Evolutionary conservation across 2,888 invertebrate species (phyloP).

Genomic region (Spicauda simplicius): DNA sequence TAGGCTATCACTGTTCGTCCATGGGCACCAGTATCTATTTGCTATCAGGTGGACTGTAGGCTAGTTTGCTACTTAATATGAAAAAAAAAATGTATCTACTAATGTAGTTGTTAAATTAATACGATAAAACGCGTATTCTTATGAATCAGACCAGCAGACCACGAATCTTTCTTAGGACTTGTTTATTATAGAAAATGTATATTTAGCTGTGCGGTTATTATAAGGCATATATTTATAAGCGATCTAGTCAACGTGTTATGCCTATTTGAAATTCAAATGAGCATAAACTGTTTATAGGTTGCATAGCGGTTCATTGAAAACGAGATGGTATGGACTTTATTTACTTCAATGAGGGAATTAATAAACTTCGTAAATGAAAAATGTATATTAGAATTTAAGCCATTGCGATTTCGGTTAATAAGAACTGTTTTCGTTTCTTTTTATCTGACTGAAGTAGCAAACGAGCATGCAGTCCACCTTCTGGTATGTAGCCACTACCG

Average conservation of each 20-base stretch:
- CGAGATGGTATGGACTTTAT: constrained; percentile 6
- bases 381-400: neutral
- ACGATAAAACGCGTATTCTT: neutral
- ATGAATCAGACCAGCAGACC: constrained; percentile 10
- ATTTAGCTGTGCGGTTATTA: constrained; percentile 23
- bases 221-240: constrained; percentile 38
- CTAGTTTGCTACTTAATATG: too few species aligned
- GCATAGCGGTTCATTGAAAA: constrained; percentile 16
- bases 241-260: constrained; percentile 37
- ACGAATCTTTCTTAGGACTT: constrained; percentile 7
- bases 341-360: neutral
- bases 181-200: constrained; percentile 27
- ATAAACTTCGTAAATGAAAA: neutral
- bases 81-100: too few species aligned
- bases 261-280: constrained; percentile 43
- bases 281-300: constrained; percentile 24
- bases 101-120: too few species aligned
- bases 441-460: too few species aligned
- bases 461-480: too few species aligned
- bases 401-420: too few species aligned
- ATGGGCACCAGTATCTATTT: too few species aligned
- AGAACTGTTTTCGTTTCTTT: too few species aligned
- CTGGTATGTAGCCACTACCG: too few species aligned
- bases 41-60: too few species aligned
- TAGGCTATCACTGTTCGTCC: too few species aligned